Evolutionary conservation across 2,797 vertebrate species (phyloP).

Genomic region (Acanthurus lineatus): DNA sequence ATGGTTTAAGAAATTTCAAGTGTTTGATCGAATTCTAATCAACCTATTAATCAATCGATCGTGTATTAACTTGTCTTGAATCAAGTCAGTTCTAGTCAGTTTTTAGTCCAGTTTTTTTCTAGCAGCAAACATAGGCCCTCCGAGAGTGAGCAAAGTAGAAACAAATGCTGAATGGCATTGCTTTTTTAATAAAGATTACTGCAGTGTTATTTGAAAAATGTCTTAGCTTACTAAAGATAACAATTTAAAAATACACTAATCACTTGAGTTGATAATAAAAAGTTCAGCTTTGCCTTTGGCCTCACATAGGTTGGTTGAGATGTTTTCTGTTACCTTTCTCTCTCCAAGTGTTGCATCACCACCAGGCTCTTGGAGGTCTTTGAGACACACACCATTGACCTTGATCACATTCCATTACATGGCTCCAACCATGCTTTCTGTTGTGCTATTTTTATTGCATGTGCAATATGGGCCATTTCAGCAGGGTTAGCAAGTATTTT

Average conservation of each 20-base stretch:
- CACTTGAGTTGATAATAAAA: neutral
- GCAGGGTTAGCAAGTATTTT: slow-evolving; percentile 44
- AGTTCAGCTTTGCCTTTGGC: neutral
- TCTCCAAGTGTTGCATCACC: slow-evolving; percentile 23
- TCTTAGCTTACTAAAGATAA: neutral
- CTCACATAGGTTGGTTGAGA: neutral
- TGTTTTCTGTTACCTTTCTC: neutral
- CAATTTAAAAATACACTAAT: neutral
- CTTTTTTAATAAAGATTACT: neutral
- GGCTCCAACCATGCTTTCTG: slow-evolving; percentile 31
- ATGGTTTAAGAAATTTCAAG: too few relatives aligned
- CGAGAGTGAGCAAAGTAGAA: neutral
- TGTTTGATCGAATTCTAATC: too few relatives aligned
- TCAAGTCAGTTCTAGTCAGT: neutral
- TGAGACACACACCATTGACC: slow-evolving; percentile 54
- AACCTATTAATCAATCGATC: too few relatives aligned
- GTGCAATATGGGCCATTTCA: slow-evolving; percentile 54
- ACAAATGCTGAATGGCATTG: neutral
- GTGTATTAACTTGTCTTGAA: neutral
- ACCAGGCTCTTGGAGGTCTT: slow-evolving; percentile 28
- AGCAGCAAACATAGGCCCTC: too few relatives aligned
- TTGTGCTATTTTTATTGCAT: slow-evolving; percentile 66
- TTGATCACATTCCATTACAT: slow-evolving; percentile 60
- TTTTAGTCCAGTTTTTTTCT: neutral
- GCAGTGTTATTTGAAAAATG: neutral